Evolutionary conservation across 2,113 vertebrate species (phyloP).

Genomic region (Carollia perspicillata): DNA sequence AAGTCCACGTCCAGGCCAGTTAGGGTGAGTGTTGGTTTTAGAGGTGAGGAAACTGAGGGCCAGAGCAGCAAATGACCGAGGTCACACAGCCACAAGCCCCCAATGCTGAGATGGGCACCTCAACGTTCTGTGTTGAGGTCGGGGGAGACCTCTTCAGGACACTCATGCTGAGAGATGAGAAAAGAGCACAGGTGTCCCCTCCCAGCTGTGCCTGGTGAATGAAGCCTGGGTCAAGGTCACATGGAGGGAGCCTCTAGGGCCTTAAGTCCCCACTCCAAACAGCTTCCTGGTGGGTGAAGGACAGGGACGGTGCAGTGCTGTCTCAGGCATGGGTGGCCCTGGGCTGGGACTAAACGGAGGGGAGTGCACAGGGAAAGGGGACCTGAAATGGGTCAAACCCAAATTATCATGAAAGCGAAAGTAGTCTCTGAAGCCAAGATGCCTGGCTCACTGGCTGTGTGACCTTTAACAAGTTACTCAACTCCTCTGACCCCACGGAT

Average conservation of each 20-base stretch:
- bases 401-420: too few relatives aligned
- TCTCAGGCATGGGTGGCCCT: too few relatives aligned
- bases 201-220: neutral
- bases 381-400: too few relatives aligned
- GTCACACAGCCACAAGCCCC: accelerated
- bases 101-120: neutral
- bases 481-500: neutral
- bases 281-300: too few relatives aligned
- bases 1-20: accelerated
- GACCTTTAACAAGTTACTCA: neutral
- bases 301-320: too few relatives aligned
- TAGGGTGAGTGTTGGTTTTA: neutral
- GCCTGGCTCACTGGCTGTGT: too few relatives aligned
- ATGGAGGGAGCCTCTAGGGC: too few relatives aligned
- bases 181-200: neutral
- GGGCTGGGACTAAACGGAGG: too few relatives aligned
- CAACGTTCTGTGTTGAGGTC: too few relatives aligned
- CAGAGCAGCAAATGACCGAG: neutral
- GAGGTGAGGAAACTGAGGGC: neutral
- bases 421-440: too few relatives aligned
- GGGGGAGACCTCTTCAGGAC: neutral
- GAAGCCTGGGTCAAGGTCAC: neutral
- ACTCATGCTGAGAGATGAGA: accelerated
- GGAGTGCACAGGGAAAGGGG: too few relatives aligned
- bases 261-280: too few relatives aligned